Evolutionary conservation across 2,113 vertebrate genomes (phyloP), one percentile per base, ranked within the genome.

Genomic region (Podarcis muralis): DNA sequence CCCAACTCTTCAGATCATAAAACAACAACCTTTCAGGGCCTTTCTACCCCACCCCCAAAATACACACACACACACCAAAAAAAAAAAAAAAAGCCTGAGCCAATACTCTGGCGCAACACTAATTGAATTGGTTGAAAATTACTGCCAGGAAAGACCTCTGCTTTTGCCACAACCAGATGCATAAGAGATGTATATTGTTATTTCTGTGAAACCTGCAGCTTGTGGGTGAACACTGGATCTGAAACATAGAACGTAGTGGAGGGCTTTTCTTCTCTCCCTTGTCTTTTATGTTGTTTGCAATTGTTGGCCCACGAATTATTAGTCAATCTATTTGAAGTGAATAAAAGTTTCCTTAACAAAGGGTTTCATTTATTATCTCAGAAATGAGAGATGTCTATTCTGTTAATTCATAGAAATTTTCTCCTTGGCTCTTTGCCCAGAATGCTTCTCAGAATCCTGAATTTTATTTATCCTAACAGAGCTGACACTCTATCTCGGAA

Each of bases 331-430:
- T 75, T 82, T 20, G 75, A 88, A 88, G 57, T 87, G 27, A 82
- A 30, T 81, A 87, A 81, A 25, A 81, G 27, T 32, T 88, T 83
- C 37, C 59, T 65, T 62, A 82, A 66, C 69, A 88, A 88, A 75
- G 20, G 35, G 82, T 65, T 82, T 75, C 35, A 65, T 81, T 74
- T n/a, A 88, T 75, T 62, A 62, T 88, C 71, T 48, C 80, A 9
- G 69, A 88, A 88, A 82, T 8, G 82, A 43, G 71, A 74, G 74
- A 65, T 48, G 71, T 74, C 71, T 76, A 27, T 75, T 88, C 37
- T 74, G 59, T 82, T 88, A 81, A 88, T 82, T 88, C 79, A 82
- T 75, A 82, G 87, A 82, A 82, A 82, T 82, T 25, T 88, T 75
- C 69, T 82, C 27, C 35, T 75, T 88, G 87, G 87, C 80, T 82